These are phyloP conservation scores for Acrocephalus arundinaceus DNA, from an alignment of 2,113 vertebrate genomes.

Conservation along the genomic window DNA sequence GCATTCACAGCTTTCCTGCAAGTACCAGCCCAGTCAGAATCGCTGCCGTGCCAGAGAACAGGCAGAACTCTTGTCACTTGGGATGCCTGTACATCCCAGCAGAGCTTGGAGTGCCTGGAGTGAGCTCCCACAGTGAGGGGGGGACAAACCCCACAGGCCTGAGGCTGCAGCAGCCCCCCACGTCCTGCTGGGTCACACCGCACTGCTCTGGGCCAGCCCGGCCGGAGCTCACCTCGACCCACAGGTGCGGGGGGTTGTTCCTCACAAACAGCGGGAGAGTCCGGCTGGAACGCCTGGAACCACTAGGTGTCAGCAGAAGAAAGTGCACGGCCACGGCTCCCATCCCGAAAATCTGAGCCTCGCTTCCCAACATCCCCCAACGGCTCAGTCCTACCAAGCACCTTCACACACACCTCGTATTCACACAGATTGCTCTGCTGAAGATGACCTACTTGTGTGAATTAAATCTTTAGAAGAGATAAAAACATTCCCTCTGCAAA, in stretches of 20 bases:
- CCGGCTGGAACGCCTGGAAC: background rate
- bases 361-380: background rate
- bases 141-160: background rate
- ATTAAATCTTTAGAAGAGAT: background rate
- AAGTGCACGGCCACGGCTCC: slow-evolving; percentile 29
- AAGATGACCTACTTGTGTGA: background rate
- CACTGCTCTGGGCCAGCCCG: background rate
- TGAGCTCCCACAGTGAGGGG: background rate
- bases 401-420: background rate
- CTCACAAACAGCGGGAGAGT: rapidly evolving
- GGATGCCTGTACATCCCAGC: rapidly evolving
- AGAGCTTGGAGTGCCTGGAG: background rate
- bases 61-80: background rate
- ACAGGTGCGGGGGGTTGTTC: background rate
- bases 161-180: background rate
- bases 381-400: slow-evolving; percentile 32
- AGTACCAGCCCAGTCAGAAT: background rate
- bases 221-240: background rate
- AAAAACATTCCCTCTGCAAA: background rate
- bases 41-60: background rate
- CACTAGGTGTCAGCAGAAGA: slow-evolving; percentile 80
- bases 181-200: background rate
- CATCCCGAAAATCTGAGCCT: background rate
- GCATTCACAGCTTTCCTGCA: background rate
- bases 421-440: background rate